A percentile compares a stretch with the other conserved stretches of the same genome.
phyloP scores from a whole-genome alignment of 2,797 vertebrate genomes.

The Varecia variegata region DNA sequence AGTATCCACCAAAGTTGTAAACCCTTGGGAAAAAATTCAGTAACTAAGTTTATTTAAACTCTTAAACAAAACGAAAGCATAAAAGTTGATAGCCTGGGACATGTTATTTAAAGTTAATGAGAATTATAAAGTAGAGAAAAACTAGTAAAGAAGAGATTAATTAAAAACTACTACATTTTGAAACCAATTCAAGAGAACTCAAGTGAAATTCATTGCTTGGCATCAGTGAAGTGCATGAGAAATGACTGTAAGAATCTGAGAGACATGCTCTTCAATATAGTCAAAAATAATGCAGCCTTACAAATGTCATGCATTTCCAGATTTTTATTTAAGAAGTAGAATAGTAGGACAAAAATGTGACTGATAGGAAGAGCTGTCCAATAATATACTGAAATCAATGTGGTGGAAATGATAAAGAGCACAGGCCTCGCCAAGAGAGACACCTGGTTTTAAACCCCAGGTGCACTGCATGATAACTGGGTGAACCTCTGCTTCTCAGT shows the following conservation, averaged over 20 bases:
- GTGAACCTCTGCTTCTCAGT: background rate
- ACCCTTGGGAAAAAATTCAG: background rate
- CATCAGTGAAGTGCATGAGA: background rate
- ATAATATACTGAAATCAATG: background rate
- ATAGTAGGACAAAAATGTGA: background rate
- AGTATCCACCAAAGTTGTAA: background rate
- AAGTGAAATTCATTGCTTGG: conserved; percentile 46
- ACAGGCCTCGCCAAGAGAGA: background rate
- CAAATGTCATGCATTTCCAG: background rate
- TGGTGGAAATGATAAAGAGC: background rate
- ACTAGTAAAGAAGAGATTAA: conserved; percentile 64
- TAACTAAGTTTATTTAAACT: conserved; percentile 67
- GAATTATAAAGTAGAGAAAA: conserved; percentile 49
- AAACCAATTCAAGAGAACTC: conserved; percentile 50
- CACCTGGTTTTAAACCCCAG: background rate
- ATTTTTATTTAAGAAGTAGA: background rate
- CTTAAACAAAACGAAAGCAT: conserved; percentile 70
- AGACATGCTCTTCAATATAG: background rate
- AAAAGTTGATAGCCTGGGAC: conserved; percentile 67
- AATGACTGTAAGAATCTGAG: background rate
- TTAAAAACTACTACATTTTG: conserved; percentile 58
- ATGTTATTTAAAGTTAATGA: conserved; percentile 65
- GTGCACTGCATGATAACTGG: background rate
- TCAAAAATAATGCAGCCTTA: background rate
- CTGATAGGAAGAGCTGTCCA: background rate